These are phyloP conservation scores for Tetramorium alpestre DNA, from an alignment of 1,140 invertebrate genomes.

Conservation along the genomic window DNA sequence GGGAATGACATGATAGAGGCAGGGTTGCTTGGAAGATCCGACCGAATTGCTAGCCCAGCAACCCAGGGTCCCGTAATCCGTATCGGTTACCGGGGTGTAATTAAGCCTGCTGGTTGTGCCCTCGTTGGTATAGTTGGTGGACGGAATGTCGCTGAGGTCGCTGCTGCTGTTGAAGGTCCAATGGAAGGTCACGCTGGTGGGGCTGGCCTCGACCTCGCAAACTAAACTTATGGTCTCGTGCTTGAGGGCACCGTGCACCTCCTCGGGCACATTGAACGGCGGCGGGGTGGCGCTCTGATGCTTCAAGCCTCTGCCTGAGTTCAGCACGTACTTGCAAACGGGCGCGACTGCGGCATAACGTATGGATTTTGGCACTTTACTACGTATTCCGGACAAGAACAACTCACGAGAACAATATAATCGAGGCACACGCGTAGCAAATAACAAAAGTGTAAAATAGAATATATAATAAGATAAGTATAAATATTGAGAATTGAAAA, in stretches of 20 bases:
- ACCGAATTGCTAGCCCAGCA: constrained; percentile 92
- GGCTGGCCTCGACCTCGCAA: constrained; percentile 89
- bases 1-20: constrained; percentile 92
- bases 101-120: constrained; percentile 86
- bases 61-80: constrained; percentile 92
- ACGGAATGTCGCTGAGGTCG: constrained; percentile 85
- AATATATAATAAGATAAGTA: background rate
- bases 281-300: constrained; percentile 73
- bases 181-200: constrained; percentile 86
- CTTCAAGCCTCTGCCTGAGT: constrained; percentile 62
- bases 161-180: constrained; percentile 88
- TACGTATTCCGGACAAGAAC: constrained; percentile 1
- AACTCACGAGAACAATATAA: background rate
- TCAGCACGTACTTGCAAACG: constrained; percentile 85
- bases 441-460: background rate
- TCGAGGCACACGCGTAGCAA: background rate
- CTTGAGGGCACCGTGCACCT: constrained; percentile 86
- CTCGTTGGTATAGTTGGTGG: constrained; percentile 83
- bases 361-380: constrained; percentile 35
- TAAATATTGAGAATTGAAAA: background rate
- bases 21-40: constrained; percentile 90
- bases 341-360: constrained; percentile 85
- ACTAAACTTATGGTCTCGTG: constrained; percentile 87
- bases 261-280: constrained; percentile 80
- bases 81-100: constrained; percentile 87